phyloP scores from a whole-genome alignment of 2,888 invertebrate species.

The Trilocha varians region DNA sequence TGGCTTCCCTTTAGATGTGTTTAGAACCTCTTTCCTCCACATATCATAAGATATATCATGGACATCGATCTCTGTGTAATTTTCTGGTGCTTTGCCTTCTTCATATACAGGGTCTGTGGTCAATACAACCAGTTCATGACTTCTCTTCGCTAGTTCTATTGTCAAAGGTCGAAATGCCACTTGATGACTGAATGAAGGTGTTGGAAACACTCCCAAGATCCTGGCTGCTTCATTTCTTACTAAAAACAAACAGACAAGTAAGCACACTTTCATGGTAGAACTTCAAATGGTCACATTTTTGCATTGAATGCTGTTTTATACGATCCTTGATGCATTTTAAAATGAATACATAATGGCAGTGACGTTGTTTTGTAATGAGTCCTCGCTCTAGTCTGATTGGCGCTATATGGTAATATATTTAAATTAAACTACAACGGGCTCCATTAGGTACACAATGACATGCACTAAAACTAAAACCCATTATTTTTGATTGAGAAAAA shows the following conservation, averaged over 20 bases:
- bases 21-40: slow-evolving; percentile 1
- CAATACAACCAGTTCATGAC: slow-evolving; percentile 6
- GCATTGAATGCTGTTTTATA: too few relatives aligned
- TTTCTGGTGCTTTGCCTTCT: slow-evolving; percentile 1
- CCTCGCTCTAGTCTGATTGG: too few relatives aligned
- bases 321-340: too few relatives aligned
- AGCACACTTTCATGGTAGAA: not conserved
- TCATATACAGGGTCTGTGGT: slow-evolving; percentile 5
- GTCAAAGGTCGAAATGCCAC: slow-evolving; percentile 27
- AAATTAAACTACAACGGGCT: too few relatives aligned
- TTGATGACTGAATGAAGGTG: slow-evolving; percentile 37
- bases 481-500: too few relatives aligned
- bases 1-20: not conserved
- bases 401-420: too few relatives aligned
- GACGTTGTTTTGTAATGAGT: too few relatives aligned
- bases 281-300: not conserved
- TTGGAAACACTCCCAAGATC: slow-evolving; percentile 26
- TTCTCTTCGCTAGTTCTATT: slow-evolving; percentile 4
- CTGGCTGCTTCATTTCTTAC: slow-evolving; percentile 13
- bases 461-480: too few relatives aligned
- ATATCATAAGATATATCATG: slow-evolving; percentile 4
- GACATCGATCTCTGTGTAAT: slow-evolving; percentile 7
- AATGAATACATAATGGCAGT: too few relatives aligned
- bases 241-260: not conserved
- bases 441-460: too few relatives aligned